Evolutionary conservation across 30 jellyfish, hydroid and myxozoan genomes (phyloP), one percentile per base, ranked within the genome.

Genomic region (Sanderia malayensis): DNA sequence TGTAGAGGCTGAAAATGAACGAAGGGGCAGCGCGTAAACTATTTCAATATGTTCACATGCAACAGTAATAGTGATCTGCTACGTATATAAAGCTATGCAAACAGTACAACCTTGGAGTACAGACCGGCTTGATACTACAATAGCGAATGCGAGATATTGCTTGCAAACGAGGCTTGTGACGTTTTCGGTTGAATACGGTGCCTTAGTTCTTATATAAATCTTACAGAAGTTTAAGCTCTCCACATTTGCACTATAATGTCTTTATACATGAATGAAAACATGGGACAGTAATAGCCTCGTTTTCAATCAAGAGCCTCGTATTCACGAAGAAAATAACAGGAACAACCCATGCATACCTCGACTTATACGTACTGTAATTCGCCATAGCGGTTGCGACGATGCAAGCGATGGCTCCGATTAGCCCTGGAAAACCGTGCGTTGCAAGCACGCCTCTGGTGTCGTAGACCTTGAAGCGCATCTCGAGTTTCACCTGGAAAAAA

Each of bases 391-490:
- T 94, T 8, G 73, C 82, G 44, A 88, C 70, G 41, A 81, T 58
- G 45, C 88, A 62, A 0, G 95, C 94, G 25, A 81, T 19, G 0
- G 79, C 97, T 15, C 97, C 89, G 25, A 88, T 64, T 23, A 81
- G 52, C 37, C 95, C 97, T 0, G 97, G 97, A 7, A 80, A 37
- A 46, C 83, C 89, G 45, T 88, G 97, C 13, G 67, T 63, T 6
- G 97, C 95, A 15, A 80, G 83, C 30, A 88, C 86, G n/a, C 97
- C 97, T 44, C 97, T 64, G 0, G 81, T 81, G 47, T 88, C 97
- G 34, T 60, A 83, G 20, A 88, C 57, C 30, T 75, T 88, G 82
- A 88, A 71, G 6, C 85, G 45, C 64, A 86, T 33, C 31, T 75
- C 81, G 18, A 88, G 61, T 46, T 67, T 74, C 30, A 76, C 79